These are phyloP conservation scores for Euwallacea fornicatus DNA, from an alignment of 1,140 invertebrate genomes.

Conservation along the genomic window DNA sequence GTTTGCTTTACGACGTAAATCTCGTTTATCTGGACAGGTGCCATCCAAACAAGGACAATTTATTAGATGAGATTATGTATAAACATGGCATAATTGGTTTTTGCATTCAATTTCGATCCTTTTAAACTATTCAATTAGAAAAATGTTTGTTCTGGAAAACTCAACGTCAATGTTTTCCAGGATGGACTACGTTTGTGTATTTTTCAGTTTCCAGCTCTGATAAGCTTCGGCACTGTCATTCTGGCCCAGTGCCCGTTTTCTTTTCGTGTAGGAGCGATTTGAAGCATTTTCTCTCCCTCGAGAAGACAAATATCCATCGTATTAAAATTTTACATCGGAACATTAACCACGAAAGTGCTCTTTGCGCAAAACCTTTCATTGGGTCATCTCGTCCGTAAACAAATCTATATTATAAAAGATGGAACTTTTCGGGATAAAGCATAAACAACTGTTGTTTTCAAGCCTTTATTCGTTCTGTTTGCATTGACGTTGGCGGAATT, in stretches of 20 bases:
- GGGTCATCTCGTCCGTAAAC: neutral
- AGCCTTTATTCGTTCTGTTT: too few relatives aligned
- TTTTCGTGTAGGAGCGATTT: neutral
- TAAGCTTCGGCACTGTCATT: neutral
- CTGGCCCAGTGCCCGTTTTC: neutral
- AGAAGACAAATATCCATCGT: constrained; percentile 10
- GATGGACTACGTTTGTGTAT: neutral
- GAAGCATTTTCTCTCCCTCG: neutral
- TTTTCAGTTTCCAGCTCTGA: neutral
- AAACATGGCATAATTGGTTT: neutral
- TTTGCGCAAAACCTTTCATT: constrained; percentile 1
- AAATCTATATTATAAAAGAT: neutral
- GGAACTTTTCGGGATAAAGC: neutral
- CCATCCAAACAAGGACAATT: constrained; percentile 1
- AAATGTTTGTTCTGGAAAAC: too few relatives aligned
- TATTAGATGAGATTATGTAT: neutral
- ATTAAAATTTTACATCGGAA: constrained; percentile 17
- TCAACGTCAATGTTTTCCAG: neutral
- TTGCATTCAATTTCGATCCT: neutral
- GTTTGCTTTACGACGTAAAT: constrained; percentile 11
- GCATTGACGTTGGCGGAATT: too few relatives aligned
- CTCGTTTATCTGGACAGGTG: constrained; percentile 16
- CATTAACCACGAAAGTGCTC: constrained; percentile 16
- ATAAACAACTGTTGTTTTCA: too few relatives aligned
- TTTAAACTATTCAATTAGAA: neutral